These are phyloP conservation scores for Poecile montanus DNA, from an alignment of 2,797 vertebrate species.

Conservation along the genomic window DNA sequence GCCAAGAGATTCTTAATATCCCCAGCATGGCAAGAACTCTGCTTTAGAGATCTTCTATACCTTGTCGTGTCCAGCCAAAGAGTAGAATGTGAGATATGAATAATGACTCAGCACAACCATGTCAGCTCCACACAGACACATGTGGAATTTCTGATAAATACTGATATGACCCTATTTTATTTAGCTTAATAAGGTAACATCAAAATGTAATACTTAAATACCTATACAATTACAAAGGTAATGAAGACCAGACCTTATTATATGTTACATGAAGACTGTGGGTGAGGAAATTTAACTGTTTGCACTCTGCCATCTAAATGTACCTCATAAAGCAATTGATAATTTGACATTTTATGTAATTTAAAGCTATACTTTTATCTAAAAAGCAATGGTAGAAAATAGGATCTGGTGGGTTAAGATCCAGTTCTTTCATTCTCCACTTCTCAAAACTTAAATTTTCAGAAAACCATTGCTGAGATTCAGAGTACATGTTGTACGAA, in stretches of 20 bases:
- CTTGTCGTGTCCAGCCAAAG: rapidly evolving
- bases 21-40: not conserved
- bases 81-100: not conserved
- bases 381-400: too few species aligned
- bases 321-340: not conserved
- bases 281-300: not conserved
- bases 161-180: not conserved
- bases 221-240: not conserved
- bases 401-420: too few species aligned
- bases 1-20: not conserved
- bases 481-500: not conserved
- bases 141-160: not conserved
- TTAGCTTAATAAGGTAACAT: not conserved
- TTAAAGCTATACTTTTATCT: not conserved
- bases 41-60: not conserved
- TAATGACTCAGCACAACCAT: not conserved
- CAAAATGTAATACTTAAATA: not conserved
- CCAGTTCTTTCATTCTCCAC: not conserved
- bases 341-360: not conserved
- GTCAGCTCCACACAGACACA: rapidly evolving
- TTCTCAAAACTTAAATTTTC: not conserved
- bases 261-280: not conserved
- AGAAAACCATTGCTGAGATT: not conserved
- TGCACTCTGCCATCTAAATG: not conserved
- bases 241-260: not conserved